Evolutionary conservation across 2,888 invertebrate genomes (phyloP), one percentile per base, ranked within the genome.

Genomic region (Pristionchus entomophagus): DNA sequence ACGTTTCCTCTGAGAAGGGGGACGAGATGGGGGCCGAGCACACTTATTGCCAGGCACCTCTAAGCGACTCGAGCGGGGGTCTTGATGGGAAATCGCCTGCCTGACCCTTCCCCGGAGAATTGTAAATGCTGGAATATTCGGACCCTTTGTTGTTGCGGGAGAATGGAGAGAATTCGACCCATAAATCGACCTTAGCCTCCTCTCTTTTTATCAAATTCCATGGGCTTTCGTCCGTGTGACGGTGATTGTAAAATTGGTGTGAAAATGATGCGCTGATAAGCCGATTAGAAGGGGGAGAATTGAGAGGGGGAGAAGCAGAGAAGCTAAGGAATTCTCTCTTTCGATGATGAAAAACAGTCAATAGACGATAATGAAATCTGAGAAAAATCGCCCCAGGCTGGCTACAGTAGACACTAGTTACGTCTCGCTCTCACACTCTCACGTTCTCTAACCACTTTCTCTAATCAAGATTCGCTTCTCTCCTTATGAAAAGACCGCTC

Each of bases 191-290:
- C n/a, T n/a, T 35, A 35, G 35, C 65, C 65, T 35, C 56, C 5
- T n/a, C 62, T 29, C 65, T 6, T 32, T 35, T 45, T 73, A 45
- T 73, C 73, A 26, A 73, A 5, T 19, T 26, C 22, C n/a, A 26
- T 45, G n/a, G 1, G 41, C 65, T 4, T 32, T 41, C 73, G 3
- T 26, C 56, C 45, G 65, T 6, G 22, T 22, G 32, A 29, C 32
- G 38, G 26, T 38, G 65, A 73, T 73, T 73, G 73, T 73, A 73
- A 73, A 73, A 45, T 45, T 73, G 73, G 73, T 73, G 73, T 73
- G 73, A 73, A 73, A 26, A 41, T 73, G 73, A 73, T 73, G 73
- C n/a, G n/a, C 73, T 14, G 69, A 41, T 73, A 73, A 73, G 73
- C n/a, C 41, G 73, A 73, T 73, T n/a, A 73, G 45, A 45, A 3